Base-by-base conservation (phyloP, 2,113 vertebrate genomes). In the Columba livia region DNA sequence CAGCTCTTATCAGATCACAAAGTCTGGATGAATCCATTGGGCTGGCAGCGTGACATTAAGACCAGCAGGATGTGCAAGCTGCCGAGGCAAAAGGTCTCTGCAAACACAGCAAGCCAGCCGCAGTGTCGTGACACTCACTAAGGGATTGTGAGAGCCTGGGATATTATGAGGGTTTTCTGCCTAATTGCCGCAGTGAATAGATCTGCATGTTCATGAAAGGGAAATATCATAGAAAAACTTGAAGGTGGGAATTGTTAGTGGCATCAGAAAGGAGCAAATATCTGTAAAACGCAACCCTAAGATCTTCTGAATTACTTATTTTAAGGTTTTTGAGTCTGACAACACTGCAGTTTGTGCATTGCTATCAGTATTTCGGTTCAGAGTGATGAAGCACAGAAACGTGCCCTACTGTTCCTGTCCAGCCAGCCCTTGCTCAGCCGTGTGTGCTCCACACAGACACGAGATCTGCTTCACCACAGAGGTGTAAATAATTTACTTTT, bases 121-220 rank as follows among this genome's bases (percentile, higher is more conserved):
- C 7, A 4, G 56, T 48, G 72, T 67, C 0, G 1, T 42, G 88
- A 85, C 0, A 1, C 51, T 48, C 38, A 36, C 67, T 56, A 13
- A 74, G 29, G 67, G 28, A 38, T 28, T 42, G 50, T 4, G 5
- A 60, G 51, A 77, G 36, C 29, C 44, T 21, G 18, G 5, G 62
- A 2, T 51, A 21, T 25, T 31, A 42, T 47, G 32, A 0, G 17
- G 11, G 5, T 21, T 58, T 78, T 71, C 57, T 29, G 42, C 47
- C n/a, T 38, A 50, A 3, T 3, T 44, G 21, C 75, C 6, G 2
- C 53, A 38, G 67, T 4, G 36, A 85, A 89, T 24, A 44, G 42
- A 56, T 62, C 23, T 82, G 51, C 36, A 21, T 17, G 11, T 47
- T 56, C 72, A n/a, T 40, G 79, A 66, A 58, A 54, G 53, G 42